Conservation (phyloP, 2,888 invertebrate genomes). For the Aspidiotus rigidus region DNA sequence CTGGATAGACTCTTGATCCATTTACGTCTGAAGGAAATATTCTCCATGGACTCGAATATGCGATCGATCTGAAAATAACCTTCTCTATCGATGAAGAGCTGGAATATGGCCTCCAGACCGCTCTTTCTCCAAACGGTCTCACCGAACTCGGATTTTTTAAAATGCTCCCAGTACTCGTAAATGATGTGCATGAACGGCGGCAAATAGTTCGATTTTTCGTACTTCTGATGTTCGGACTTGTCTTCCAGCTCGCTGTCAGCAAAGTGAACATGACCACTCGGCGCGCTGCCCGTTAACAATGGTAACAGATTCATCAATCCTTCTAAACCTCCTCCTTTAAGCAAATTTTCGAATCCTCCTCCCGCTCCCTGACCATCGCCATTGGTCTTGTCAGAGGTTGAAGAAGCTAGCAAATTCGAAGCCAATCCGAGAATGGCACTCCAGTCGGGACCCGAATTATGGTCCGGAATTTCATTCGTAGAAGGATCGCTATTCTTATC, state of each 20-base stretch:
- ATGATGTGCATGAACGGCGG: slow-evolving; percentile 60
- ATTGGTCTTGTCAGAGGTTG: slow-evolving; percentile 16
- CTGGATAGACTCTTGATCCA: slow-evolving; percentile 70
- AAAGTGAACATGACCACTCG: slow-evolving; percentile 43
- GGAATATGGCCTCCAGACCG: slow-evolving; percentile 59
- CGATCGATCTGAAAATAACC: slow-evolving; percentile 51
- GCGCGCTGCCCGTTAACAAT: slow-evolving; percentile 53
- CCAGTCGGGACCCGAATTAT: slow-evolving; percentile 34
- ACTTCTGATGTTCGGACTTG: slow-evolving; percentile 51
- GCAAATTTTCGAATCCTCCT: slow-evolving; percentile 40
- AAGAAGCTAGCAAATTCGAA: slow-evolving; percentile 34
- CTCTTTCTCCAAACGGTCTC: slow-evolving; percentile 63
- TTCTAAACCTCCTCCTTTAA: slow-evolving; percentile 44
- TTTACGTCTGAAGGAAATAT: slow-evolving; percentile 65
- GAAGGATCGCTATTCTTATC: slow-evolving; percentile 35
- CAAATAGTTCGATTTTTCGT: slow-evolving; percentile 50
- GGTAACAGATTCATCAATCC: slow-evolving; percentile 53
- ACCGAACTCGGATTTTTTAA: slow-evolving; percentile 68
- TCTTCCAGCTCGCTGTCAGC: slow-evolving; percentile 50
- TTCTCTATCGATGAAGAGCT: slow-evolving; percentile 47
- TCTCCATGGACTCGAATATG: slow-evolving; percentile 68
- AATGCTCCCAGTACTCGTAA: slow-evolving; percentile 68
- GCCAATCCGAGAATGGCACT: slow-evolving; percentile 37
- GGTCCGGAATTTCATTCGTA: slow-evolving; percentile 34
- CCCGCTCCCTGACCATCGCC: slow-evolving; percentile 39